phyloP scores from a whole-genome alignment of 2,113 vertebrate species.

The Nyctereutes procyonoides region DNA sequence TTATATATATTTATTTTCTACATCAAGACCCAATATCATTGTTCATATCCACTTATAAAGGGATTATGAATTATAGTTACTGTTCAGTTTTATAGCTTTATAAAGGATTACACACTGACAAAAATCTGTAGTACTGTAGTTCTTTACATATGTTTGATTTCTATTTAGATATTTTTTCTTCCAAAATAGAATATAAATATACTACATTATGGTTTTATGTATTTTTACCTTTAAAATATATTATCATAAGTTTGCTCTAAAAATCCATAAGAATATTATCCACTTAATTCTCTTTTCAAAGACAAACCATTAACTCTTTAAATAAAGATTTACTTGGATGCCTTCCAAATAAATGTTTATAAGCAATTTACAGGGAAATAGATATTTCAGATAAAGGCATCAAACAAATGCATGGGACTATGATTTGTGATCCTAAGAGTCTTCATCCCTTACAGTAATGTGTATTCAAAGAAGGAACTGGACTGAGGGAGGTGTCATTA shows the following conservation, averaged over 20 bases:
- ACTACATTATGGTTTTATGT: background rate
- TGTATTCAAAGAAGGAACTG: background rate
- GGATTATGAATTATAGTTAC: background rate
- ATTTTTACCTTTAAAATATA: slow-evolving; percentile 35
- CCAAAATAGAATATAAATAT: background rate
- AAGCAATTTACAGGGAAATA: background rate
- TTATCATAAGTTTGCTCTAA: background rate
- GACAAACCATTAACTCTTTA: slow-evolving; percentile 42
- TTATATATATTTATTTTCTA: background rate
- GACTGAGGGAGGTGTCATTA: background rate
- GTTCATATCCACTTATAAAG: background rate
- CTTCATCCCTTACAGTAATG: background rate
- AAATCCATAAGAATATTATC: background rate
- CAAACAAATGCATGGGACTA: background rate
- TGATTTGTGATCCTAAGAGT: background rate
- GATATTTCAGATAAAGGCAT: background rate
- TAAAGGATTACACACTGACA: background rate
- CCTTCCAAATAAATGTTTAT: background rate
- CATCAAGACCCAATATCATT: background rate
- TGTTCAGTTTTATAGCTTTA: background rate
- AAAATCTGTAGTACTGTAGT: background rate
- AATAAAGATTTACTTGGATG: background rate
- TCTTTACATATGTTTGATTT: background rate
- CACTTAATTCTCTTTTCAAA: background rate
- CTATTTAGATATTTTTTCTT: background rate